These are phyloP conservation scores for Drosophila kanapiae DNA, from an alignment of 1,140 invertebrate species.

Conservation along the genomic window DNA sequence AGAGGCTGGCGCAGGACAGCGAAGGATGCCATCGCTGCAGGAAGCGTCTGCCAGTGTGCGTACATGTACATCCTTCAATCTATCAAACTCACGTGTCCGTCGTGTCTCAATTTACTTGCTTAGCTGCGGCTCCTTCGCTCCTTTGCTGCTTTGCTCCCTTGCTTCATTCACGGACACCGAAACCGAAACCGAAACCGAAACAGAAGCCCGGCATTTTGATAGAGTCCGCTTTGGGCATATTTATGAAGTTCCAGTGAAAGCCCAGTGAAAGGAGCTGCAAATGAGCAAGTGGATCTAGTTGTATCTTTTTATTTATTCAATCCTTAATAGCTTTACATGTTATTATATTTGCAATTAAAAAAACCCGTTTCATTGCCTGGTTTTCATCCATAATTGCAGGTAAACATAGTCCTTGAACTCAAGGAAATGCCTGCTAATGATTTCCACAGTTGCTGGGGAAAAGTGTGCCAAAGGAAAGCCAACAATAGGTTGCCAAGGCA, in stretches of 20 bases:
- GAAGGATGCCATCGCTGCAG: constrained; percentile 23
- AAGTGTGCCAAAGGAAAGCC: constrained; percentile 55
- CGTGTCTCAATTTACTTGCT: constrained; percentile 82
- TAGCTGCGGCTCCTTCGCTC: constrained; percentile 65
- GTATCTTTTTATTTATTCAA: no score
- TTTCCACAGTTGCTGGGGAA: constrained; percentile 9
- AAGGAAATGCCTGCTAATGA: constrained; percentile 7
- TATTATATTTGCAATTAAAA: neutral
- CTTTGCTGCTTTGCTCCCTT: constrained; percentile 11
- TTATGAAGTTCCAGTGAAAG: constrained; percentile 45
- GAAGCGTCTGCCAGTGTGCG: constrained; percentile 11
- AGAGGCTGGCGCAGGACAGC: constrained; percentile 12
- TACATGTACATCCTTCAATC: constrained; percentile 68
- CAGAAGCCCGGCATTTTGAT: constrained; percentile 37
- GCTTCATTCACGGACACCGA: constrained; percentile 20
- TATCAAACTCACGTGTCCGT: constrained; percentile 81
- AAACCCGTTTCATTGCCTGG: neutral
- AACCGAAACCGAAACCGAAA: constrained; percentile 4
- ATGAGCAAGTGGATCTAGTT: neutral
- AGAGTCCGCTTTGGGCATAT: constrained; percentile 45
- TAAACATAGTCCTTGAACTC: neutral
- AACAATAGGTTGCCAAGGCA: constrained; percentile 6
- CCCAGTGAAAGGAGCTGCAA: neutral
- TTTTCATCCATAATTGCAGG: neutral
- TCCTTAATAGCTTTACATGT: no score